A percentile compares a stretch with the other conserved stretches of the same genome.
phyloP scores from a whole-genome alignment of 2,113 vertebrate species.

The Caretta caretta region DNA sequence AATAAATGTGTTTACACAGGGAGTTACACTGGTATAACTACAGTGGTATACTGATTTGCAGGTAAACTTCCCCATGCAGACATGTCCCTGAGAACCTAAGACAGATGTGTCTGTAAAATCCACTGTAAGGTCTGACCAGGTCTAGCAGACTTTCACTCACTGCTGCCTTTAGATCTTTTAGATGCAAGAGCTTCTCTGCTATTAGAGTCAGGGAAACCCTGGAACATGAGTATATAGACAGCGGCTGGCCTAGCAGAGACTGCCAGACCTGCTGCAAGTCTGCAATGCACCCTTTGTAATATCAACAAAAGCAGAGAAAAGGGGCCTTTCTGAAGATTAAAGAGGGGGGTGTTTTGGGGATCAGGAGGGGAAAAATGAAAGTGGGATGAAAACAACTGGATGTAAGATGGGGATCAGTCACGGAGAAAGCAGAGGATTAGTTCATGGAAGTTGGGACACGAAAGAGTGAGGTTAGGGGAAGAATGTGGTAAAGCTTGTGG shows the following conservation, averaged over 20 bases:
- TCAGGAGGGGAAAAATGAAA: not conserved
- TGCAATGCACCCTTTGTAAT: not conserved
- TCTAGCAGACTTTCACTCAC: not conserved
- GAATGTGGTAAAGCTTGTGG: not conserved
- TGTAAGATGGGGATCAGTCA: not conserved
- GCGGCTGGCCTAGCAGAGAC: not conserved
- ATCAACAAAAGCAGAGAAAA: not conserved
- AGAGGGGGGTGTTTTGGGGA: not conserved
- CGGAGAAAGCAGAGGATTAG: not conserved
- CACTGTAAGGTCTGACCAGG: not conserved
- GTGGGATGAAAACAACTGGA: not conserved
- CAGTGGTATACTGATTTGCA: not conserved
- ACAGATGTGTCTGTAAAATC: not conserved
- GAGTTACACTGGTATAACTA: not conserved
- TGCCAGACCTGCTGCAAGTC: not conserved
- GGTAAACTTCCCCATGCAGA: not conserved
- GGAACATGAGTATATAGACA: not conserved
- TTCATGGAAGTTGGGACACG: fast-evolving
- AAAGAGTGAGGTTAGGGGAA: not conserved
- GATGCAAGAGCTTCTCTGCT: not conserved
- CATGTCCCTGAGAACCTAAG: not conserved
- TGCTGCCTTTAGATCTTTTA: not conserved
- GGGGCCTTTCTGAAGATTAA: not conserved
- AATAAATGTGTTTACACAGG: not conserved
- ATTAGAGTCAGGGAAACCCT: not conserved